Evolutionary conservation across 2,888 invertebrate species (phyloP).

Genomic region (Synergus laeviventris): DNA sequence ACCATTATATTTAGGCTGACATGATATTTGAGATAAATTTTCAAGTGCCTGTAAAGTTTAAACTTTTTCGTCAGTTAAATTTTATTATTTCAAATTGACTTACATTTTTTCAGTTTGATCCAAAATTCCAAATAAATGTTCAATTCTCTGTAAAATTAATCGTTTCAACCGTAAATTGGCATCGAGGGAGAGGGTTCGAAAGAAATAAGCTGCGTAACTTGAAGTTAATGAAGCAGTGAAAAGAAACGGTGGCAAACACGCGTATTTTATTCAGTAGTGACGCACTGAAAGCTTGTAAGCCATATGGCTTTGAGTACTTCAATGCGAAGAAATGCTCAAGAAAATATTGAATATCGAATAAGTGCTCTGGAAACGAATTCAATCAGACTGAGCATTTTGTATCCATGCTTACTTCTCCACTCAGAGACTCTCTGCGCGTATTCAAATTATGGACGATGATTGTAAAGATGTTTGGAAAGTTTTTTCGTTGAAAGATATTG

Average conservation of each 20-base stretch:
- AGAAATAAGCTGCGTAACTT: neutral
- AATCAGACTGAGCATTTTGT: slow-evolving; percentile 53
- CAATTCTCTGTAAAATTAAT: neutral
- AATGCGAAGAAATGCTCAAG: slow-evolving; percentile 43
- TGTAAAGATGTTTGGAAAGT: slow-evolving; percentile 22
- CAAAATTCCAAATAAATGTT: neutral
- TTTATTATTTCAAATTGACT: no score
- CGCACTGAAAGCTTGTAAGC: slow-evolving; percentile 42
- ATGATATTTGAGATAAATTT: neutral
- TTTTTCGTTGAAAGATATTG: slow-evolving; percentile 15
- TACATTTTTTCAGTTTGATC: neutral
- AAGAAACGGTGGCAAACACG: neutral
- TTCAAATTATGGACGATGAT: slow-evolving; percentile 24
- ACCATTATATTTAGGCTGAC: neutral
- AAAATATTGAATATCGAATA: slow-evolving; percentile 56
- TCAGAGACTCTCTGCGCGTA: neutral
- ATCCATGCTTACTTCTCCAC: slow-evolving; percentile 32
- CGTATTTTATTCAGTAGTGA: slow-evolving; percentile 6
- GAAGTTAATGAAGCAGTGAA: slow-evolving; percentile 26
- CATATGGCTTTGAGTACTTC: slow-evolving; percentile 45
- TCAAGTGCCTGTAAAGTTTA: no score
- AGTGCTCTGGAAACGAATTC: slow-evolving; percentile 52
- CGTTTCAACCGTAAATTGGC: neutral
- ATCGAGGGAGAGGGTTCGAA: neutral
- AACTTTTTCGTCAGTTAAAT: no score